Conservation (phyloP, 2,797 vertebrate species). For the Euthynnus affinis region DNA sequence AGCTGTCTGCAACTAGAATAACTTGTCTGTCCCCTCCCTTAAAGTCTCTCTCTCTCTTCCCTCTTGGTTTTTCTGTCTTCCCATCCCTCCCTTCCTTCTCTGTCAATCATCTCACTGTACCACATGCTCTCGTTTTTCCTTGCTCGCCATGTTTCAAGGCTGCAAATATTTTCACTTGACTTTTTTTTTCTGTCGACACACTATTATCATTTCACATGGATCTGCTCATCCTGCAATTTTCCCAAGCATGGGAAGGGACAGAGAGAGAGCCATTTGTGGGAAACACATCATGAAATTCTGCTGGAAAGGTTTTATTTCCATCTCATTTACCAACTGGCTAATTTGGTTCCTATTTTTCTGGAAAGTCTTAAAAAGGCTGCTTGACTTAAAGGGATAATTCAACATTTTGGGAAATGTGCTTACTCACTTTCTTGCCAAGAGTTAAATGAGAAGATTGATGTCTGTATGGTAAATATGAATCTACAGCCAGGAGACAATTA, state of each 20-base stretch:
- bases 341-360: conserved; percentile 25
- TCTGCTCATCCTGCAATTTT: conserved; percentile 42
- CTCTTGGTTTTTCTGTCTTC: conserved; percentile 59
- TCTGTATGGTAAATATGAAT: not conserved
- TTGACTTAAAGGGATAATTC: not conserved
- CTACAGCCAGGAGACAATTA: not conserved
- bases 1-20: conserved; percentile 87
- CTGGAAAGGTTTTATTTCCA: conserved; percentile 29
- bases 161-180: conserved; percentile 27
- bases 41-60: conserved; percentile 33
- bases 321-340: conserved; percentile 35
- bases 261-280: not conserved
- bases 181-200: not conserved
- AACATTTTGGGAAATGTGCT: conserved; percentile 8
- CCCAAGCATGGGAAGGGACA: conserved; percentile 16
- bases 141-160: not conserved
- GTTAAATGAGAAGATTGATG: not conserved
- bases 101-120: conserved; percentile 50
- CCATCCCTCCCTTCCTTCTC: conserved; percentile 32
- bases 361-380: conserved; percentile 15
- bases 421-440: not conserved
- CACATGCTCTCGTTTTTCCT: conserved; percentile 53
- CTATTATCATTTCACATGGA: conserved; percentile 37
- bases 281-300: conserved; percentile 2
- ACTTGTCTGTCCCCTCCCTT: conserved; percentile 73